These are phyloP conservation scores for Netelia fuscicornis DNA, from an alignment of 2,888 invertebrate genomes.

Conservation along the genomic window DNA sequence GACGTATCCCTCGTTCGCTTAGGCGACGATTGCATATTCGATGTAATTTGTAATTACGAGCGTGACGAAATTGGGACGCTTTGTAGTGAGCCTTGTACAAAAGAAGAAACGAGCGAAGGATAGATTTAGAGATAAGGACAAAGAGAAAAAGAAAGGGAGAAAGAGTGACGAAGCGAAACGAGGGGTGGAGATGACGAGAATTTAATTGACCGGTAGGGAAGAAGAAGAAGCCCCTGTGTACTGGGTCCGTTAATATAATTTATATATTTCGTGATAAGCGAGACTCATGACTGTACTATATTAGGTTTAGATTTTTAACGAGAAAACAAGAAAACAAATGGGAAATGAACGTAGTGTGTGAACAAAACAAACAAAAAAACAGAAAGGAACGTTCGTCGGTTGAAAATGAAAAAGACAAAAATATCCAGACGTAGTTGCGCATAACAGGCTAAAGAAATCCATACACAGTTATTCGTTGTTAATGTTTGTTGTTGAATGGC, in stretches of 20 bases:
- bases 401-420: constrained; percentile 39
- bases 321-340: constrained; percentile 47
- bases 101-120: constrained; percentile 37
- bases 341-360: constrained; percentile 46
- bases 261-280: constrained; percentile 79
- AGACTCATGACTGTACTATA: constrained; percentile 82
- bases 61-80: constrained; percentile 33
- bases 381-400: constrained; percentile 6
- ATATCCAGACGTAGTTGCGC: constrained; percentile 61
- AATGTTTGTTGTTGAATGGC: constrained; percentile 61
- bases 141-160: constrained; percentile 22
- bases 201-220: constrained; percentile 29
- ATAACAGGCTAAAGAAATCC: constrained; percentile 44
- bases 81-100: constrained; percentile 57
- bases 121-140: constrained; percentile 25
- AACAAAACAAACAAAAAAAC: background rate
- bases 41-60: constrained; percentile 43
- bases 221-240: constrained; percentile 64
- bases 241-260: constrained; percentile 76
- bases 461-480: constrained; percentile 62
- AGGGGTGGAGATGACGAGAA: constrained; percentile 29
- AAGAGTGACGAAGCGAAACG: background rate
- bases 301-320: constrained; percentile 74
- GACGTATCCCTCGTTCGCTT: constrained; percentile 13
- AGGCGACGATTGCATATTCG: background rate